These are phyloP conservation scores for Dolichallabes microphthalmus DNA, from an alignment of 2,113 vertebrate genomes.

Conservation along the genomic window DNA sequence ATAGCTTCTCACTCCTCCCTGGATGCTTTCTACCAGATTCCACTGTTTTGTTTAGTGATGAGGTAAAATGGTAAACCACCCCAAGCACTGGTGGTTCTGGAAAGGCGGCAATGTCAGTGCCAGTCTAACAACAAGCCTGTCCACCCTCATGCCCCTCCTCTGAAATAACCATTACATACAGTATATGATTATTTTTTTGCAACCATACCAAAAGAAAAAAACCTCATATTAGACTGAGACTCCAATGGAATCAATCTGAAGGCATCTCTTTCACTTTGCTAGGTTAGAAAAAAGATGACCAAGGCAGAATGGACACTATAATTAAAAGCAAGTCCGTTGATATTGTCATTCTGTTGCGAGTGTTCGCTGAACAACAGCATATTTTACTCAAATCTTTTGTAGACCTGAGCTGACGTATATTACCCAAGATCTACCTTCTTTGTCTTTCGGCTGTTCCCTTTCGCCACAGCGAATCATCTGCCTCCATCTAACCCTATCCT, in stretches of 20 bases:
- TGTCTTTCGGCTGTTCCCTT: too few relatives aligned
- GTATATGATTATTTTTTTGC: neutral
- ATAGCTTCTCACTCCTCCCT: constrained; percentile 52
- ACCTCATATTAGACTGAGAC: neutral
- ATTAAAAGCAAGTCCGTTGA: neutral
- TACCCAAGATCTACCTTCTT: too few relatives aligned
- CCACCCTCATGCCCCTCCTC: neutral
- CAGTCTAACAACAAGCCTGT: neutral
- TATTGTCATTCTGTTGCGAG: neutral
- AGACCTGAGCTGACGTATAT: neutral
- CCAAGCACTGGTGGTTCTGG: neutral
- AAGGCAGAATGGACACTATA: neutral
- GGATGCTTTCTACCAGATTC: constrained; percentile 55
- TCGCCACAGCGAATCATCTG: too few relatives aligned
- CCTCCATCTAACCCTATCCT: too few relatives aligned
- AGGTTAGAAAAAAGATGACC: neutral
- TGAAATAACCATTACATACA: neutral
- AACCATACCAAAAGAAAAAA: neutral
- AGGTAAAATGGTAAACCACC: neutral
- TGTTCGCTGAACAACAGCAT: neutral
- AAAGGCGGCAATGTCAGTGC: neutral
- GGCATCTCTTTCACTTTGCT: neutral
- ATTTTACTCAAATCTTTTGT: neutral
- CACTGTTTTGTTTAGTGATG: constrained; percentile 64
- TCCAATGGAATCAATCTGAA: neutral